Evolutionary conservation across 2,113 vertebrate genomes (phyloP), one percentile per base, ranked within the genome.

Genomic region (Nibea albiflora): DNA sequence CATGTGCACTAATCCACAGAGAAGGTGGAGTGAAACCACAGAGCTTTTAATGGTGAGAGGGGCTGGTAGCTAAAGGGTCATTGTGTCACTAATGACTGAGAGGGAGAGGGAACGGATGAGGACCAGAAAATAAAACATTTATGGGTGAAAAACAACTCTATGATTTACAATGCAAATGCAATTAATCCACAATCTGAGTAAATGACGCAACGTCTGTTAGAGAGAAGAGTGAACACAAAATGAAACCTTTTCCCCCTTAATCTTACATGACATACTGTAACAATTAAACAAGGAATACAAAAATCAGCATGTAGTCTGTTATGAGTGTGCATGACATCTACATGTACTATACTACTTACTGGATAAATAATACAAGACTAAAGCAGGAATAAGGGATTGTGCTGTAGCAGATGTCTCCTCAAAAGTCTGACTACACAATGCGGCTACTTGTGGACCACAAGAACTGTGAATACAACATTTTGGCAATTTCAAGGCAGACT

Each of bases 1-100:
- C 4, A 5, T 72, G 78, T 61, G 71, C 65, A 73, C 53, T 81
- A 73, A 82, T 87, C 83, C 78, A 65, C 73, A 70, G 78, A 69
- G 80, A 74, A 47, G 56, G 70, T 52, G 70, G 47, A 69, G 61
- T 65, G 70, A 83, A 86, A 77, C 53, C 53, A 22, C 78, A 76
- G 46, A 65, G 79, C 47, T 80, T 76, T 77, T 71, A 80, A 71
- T 77, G 70, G 66, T 70, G 56, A 56, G 63, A 65, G 22, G 31
- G 63, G 24, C 20, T 60, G 35, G n/a, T 49, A 31, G 63, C 67
- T 64, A 11, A 9, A 81, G 74, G 76, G 82, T 85, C 84, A 73
- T 12, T 70, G 76, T 80, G 78, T 54, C 42, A 81, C 16, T 73
- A 80, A 77, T 72, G 50, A 85, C 75, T 63, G 52, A 56, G 52